Evolutionary conservation across 2,113 vertebrate species (phyloP).

Genomic region (Campylorhamphus procurvoides): DNA sequence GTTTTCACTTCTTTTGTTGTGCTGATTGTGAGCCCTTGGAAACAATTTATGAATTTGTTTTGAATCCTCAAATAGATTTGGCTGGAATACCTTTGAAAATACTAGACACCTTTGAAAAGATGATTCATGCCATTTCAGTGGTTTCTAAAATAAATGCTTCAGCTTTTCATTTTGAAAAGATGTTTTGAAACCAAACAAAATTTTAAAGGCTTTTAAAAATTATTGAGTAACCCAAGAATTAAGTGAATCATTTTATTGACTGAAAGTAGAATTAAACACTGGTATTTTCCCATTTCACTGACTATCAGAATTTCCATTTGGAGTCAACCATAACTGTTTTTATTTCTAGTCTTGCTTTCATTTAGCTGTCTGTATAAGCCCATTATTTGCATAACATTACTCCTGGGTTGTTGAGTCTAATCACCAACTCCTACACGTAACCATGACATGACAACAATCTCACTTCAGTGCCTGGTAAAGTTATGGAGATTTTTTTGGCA

Average conservation of each 20-base stretch:
- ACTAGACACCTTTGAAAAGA: not conserved
- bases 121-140: not conserved
- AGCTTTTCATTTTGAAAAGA: slow-evolving; percentile 10
- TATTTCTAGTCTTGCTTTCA: not conserved
- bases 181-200: not conserved
- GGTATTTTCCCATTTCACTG: not conserved
- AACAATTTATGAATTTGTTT: not conserved
- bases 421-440: not conserved
- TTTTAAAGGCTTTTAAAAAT: not conserved
- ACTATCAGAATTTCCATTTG: not conserved
- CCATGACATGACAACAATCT: not conserved
- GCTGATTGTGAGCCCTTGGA: not conserved
- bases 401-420: not conserved
- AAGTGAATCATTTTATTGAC: not conserved
- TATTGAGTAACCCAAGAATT: not conserved
- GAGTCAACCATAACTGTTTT: not conserved
- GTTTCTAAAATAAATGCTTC: not conserved
- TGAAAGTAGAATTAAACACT: not conserved
- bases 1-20: not conserved
- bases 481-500: not conserved
- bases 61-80: not conserved
- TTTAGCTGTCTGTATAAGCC: not conserved
- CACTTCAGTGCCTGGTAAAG: not conserved
- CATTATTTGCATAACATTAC: not conserved
- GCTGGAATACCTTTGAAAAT: not conserved